Evolutionary conservation across 2,888 invertebrate species (phyloP).

Genomic region (Agriopis aurantiaria): DNA sequence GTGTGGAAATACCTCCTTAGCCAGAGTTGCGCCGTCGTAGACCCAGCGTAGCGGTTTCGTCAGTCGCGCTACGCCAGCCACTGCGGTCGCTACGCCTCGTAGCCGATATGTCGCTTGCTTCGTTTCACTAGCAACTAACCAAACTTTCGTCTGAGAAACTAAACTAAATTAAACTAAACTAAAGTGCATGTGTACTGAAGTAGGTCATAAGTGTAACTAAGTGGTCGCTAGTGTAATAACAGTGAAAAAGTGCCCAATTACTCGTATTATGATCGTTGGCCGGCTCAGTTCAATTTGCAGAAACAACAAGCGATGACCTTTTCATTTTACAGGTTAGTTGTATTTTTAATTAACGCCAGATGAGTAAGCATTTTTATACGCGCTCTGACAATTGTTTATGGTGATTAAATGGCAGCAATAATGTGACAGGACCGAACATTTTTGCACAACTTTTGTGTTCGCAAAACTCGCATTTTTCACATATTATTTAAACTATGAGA

Average conservation of each 20-base stretch:
- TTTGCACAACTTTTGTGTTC: neutral
- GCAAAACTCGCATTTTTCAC: neutral
- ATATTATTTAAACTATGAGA: neutral
- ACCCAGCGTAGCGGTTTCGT: slow-evolving; percentile 59
- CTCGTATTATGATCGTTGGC: slow-evolving; percentile 56
- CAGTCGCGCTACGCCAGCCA: slow-evolving; percentile 72
- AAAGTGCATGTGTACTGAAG: slow-evolving; percentile 52
- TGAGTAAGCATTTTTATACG: slow-evolving; percentile 47
- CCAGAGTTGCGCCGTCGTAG: slow-evolving; percentile 70
- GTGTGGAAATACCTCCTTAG: slow-evolving; percentile 47
- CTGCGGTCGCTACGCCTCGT: slow-evolving; percentile 67
- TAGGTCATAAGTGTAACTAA: slow-evolving; percentile 54
- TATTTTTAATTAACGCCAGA: slow-evolving; percentile 73
- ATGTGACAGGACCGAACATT: neutral
- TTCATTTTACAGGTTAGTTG: slow-evolving; percentile 79
- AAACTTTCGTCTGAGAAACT: slow-evolving; percentile 53
- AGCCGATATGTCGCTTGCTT: slow-evolving; percentile 54
- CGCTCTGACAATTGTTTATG: slow-evolving; percentile 41
- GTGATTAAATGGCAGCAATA: slow-evolving; percentile 39
- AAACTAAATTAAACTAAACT: slow-evolving; percentile 32
- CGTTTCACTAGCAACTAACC: slow-evolving; percentile 52
- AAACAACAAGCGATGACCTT: slow-evolving; percentile 76
- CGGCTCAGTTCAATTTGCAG: slow-evolving; percentile 65
- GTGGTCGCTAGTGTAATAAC: slow-evolving; percentile 57
- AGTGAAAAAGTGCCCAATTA: slow-evolving; percentile 60